A percentile compares a stretch with the other conserved stretches of the same genome.
phyloP scores from a whole-genome alignment of 2,888 invertebrate genomes.

The Tanypteryx hageni region DNA sequence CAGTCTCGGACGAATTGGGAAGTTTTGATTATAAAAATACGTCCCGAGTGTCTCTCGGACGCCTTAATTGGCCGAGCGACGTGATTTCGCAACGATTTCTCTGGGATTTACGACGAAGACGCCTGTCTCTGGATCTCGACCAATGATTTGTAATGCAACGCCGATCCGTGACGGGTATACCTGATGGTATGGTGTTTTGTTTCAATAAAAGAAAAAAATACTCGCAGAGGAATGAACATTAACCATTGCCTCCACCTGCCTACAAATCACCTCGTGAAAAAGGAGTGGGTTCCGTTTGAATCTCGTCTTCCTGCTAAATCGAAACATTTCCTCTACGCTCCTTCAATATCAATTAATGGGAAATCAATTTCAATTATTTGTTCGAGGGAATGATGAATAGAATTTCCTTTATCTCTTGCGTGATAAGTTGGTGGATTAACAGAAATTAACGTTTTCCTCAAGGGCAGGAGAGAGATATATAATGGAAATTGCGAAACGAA shows the following conservation, averaged over 20 bases:
- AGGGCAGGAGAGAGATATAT: too few species aligned
- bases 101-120: conserved; percentile 19
- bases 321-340: not conserved
- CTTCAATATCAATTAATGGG: conserved; percentile 13
- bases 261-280: conserved; percentile 9
- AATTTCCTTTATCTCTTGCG: not conserved
- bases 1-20: not conserved
- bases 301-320: not conserved
- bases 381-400: not conserved
- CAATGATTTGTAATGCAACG: conserved; percentile 35
- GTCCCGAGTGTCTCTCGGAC: not conserved
- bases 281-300: not conserved
- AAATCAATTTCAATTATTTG: not conserved
- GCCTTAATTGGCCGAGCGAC: conserved; percentile 14
- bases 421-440: not conserved
- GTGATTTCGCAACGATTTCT: conserved; percentile 24
- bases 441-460: not conserved
- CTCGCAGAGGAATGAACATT: conserved; percentile 6
- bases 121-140: conserved; percentile 31
- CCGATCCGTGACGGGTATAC: conserved; percentile 17
- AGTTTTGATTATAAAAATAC: not conserved
- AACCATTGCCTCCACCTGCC: not conserved
- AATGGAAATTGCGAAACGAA: not conserved
- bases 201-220: conserved; percentile 6
- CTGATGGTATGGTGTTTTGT: not conserved